Percentiles rank a stretch among this genome's conserved stretches.
Evolutionary conservation across 2,113 vertebrate genomes (phyloP).

Genomic region (Noturus placidus): DNA sequence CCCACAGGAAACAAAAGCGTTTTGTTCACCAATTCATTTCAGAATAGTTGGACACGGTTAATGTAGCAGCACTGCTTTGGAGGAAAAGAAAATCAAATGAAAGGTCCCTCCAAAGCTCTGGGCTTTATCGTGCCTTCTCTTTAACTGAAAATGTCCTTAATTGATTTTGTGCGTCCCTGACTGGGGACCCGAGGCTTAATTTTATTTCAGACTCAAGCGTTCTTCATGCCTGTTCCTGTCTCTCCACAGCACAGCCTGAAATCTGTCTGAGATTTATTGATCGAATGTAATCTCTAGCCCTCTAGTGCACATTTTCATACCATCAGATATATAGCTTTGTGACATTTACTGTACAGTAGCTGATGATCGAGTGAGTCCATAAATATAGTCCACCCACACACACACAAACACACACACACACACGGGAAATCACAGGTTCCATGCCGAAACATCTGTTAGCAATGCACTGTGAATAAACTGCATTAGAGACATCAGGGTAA

Average conservation of each 20-base stretch:
- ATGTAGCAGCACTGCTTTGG: neutral
- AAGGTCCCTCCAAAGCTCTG: neutral
- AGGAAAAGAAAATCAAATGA: too few species aligned
- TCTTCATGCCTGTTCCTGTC: neutral
- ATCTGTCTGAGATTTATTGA: constrained; percentile 7
- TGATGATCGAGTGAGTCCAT: neutral
- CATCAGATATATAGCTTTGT: neutral
- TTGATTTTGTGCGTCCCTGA: neutral
- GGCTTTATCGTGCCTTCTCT: neutral
- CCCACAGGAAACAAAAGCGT: neutral
- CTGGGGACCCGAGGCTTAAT: neutral
- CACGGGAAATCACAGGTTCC: neutral
- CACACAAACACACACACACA: neutral
- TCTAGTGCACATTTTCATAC: neutral
- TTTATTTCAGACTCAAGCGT: neutral
- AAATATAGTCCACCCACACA: neutral
- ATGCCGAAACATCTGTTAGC: neutral
- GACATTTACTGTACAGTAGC: constrained; percentile 16
- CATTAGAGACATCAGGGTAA: neutral
- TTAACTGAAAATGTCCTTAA: constrained; percentile 10
- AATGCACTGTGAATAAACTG: neutral
- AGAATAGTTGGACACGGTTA: neutral
- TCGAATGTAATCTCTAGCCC: neutral
- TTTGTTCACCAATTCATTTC: neutral
- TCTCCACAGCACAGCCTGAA: neutral